Evolutionary conservation across 1,140 invertebrate genomes (phyloP), one percentile per base, ranked within the genome.

Genomic region (Penaeus japonicus): DNA sequence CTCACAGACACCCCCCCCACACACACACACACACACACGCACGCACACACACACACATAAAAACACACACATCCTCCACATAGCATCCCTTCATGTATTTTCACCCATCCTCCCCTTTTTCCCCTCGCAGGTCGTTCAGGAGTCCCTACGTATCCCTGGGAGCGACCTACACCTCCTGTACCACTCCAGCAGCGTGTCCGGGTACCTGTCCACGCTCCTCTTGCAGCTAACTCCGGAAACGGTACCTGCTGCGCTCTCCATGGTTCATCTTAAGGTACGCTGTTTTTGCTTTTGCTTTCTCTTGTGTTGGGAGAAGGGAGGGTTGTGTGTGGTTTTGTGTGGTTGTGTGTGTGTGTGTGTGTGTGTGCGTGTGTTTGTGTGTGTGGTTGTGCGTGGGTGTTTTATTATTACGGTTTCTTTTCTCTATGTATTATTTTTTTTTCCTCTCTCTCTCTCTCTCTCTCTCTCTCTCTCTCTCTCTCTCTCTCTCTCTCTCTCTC

Each of bases 101-200:
- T 30, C n/a, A 12, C 24, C 53, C 20, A 24, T 20, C 78, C 18
- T 80, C 54, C 78, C 78, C 24, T 54, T 30, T 54, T 27, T 10
- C 17, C 35, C 53, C 35, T 62, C 89, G n/a, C 94, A 97, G 97
- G 98, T 99, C 91, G 95, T 99, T 1, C 98, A 99, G 93, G 98
- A 99, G 93, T 97, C 96, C 86, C 96, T 99, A 86, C 94, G 95
- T 20, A 98, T 99, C 90, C 97, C 98, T 4, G 97, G 97, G 39
- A 94, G 98, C 2, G 96, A 96, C 89, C 94, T 99, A 2, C 96
- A 98, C 91, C 93, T 99, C 86, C 96, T 98, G 90, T 99, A 99
- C 92, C 96, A 97, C 91, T 98, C 97, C 90, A 98, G 96, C 87
- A 96, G 98, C 93, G 95, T 97, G 0, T 95, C 96, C 4, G 98